Conservation (phyloP, 92 coral and sea anemone species). For the Epizoanthus fatuus region DNA sequence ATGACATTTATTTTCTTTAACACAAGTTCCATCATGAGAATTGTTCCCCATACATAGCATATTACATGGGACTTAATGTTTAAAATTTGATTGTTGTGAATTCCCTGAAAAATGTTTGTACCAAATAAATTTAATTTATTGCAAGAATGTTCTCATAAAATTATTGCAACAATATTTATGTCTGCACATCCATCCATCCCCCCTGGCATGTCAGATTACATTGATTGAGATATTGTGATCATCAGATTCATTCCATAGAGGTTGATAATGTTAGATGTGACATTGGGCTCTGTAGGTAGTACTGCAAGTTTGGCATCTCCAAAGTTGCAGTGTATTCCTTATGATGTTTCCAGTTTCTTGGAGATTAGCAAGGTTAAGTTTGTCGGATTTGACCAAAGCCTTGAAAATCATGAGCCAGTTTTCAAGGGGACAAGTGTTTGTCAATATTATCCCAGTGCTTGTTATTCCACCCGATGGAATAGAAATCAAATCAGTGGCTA, state of each 20-base stretch:
- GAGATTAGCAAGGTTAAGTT: conserved; percentile 36
- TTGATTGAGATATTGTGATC: not conserved
- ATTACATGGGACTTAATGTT: not conserved
- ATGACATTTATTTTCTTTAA: no score
- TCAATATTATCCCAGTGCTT: conserved; percentile 39
- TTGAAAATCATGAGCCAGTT: conserved; percentile 73
- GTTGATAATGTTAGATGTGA: conserved; percentile 42
- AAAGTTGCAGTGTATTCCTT: conserved; percentile 42
- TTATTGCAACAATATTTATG: not conserved
- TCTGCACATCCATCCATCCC: not conserved
- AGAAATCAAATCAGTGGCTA: conserved; percentile 19
- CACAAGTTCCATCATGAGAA: no score
- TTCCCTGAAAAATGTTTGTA: not conserved
- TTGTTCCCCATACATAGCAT: not conserved
- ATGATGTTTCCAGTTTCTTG: conserved; percentile 41
- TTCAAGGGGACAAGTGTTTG: conserved; percentile 65
- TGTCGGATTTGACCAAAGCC: conserved; percentile 49
- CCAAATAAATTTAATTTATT: conserved; percentile 4
- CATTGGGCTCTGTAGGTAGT: conserved; percentile 39
- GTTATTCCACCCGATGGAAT: conserved; percentile 67
- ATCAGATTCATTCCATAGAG: conserved; percentile 72
- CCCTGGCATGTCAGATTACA: not conserved
- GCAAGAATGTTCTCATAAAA: not conserved
- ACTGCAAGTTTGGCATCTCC: conserved; percentile 51
- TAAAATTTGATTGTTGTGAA: not conserved